Evolutionary conservation across 2,797 vertebrate genomes (phyloP).

Genomic region (Echeneis naucrates): DNA sequence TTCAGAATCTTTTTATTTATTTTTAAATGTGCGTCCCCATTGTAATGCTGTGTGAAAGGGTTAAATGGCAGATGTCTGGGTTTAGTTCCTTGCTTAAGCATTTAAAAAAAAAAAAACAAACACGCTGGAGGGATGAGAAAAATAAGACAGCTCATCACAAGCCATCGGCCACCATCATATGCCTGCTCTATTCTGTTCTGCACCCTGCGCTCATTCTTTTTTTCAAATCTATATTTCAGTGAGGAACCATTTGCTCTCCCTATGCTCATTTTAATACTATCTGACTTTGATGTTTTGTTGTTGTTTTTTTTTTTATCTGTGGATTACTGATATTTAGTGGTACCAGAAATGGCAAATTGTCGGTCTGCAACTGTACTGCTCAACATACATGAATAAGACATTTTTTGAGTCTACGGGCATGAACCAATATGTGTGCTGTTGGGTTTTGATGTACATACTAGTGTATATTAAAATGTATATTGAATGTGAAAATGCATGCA

Average conservation of each 20-base stretch:
- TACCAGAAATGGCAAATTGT: constrained; percentile 2
- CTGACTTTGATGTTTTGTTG: constrained; percentile 32
- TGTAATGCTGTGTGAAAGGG: neutral
- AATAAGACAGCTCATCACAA: constrained; percentile 60
- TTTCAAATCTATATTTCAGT: constrained; percentile 75
- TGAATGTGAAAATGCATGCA: constrained; percentile 23
- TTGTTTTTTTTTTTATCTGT: too few relatives aligned
- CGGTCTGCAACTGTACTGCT: constrained; percentile 11
- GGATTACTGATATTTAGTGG: constrained; percentile 32
- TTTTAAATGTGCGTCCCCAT: constrained; percentile 4
- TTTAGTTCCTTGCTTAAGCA: constrained; percentile 60
- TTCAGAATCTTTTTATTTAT: constrained; percentile 3
- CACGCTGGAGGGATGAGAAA: constrained; percentile 62
- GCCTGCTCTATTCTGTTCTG: constrained; percentile 65
- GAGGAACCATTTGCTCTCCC: constrained; percentile 41
- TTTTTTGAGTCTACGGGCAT: constrained; percentile 1
- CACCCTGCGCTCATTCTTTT: constrained; percentile 55
- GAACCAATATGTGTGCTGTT: constrained; percentile 10
- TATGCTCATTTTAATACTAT: constrained; percentile 31
- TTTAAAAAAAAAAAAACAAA: constrained; percentile 74
- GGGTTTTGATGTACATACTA: constrained; percentile 26
- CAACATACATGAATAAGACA: constrained; percentile 1
- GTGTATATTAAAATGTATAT: constrained; percentile 3
- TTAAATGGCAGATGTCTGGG: constrained; percentile 62
- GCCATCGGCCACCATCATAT: constrained; percentile 61